A percentile compares a stretch with the other conserved stretches of the same genome.
These are phyloP conservation scores for Agrilus mali DNA, from an alignment of 2,888 invertebrate species.

Conservation along the genomic window DNA sequence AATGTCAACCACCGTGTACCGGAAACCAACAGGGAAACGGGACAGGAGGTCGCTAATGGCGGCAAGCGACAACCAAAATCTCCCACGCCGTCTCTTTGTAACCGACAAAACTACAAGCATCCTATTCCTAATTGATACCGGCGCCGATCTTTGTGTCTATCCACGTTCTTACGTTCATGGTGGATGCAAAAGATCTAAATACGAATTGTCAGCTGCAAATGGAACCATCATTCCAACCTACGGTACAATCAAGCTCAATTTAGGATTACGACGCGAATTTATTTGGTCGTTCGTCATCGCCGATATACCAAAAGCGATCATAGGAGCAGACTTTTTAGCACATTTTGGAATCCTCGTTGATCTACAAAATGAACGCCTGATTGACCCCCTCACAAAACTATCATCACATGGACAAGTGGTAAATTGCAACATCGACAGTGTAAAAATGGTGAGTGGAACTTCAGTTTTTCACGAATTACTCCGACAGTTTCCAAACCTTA, in stretches of 20 bases:
- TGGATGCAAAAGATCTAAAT: background rate
- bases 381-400: too few species aligned
- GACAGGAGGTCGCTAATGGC: slow-evolving; percentile 1
- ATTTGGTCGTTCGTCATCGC: slow-evolving; percentile 3
- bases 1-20: slow-evolving; percentile 7
- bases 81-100: slow-evolving; percentile 7
- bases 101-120: slow-evolving; percentile 5
- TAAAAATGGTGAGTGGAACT: too few species aligned
- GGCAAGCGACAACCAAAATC: background rate
- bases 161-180: slow-evolving; percentile 2
- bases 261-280: slow-evolving; percentile 3
- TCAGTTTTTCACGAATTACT: too few species aligned
- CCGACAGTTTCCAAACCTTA: too few species aligned
- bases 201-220: slow-evolving; percentile 3
- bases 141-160: slow-evolving; percentile 9
- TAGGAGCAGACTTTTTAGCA: too few species aligned
- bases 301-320: background rate
- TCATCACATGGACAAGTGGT: too few species aligned
- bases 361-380: too few species aligned
- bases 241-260: slow-evolving; percentile 4
- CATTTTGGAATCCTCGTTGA: too few species aligned
- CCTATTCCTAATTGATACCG: slow-evolving; percentile 8
- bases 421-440: too few species aligned
- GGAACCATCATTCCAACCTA: slow-evolving; percentile 7
- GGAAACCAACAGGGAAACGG: slow-evolving; percentile 7